phyloP scores from a whole-genome alignment of 2,888 invertebrate species.

The Drosophila buzzatii region DNA sequence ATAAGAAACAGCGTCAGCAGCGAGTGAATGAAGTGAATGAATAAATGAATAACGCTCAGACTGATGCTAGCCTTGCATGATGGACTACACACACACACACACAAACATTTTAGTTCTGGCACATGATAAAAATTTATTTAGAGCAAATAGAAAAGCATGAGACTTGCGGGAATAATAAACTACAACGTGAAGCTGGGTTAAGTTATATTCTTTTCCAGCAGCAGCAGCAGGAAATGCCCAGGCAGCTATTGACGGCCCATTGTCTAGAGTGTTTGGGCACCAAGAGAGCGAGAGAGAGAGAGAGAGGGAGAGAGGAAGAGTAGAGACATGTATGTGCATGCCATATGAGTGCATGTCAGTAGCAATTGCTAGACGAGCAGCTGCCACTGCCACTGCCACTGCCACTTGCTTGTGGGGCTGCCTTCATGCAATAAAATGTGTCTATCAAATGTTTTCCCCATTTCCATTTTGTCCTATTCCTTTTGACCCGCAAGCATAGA shows the following conservation, averaged over 20 bases:
- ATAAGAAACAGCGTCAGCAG: slow-evolving; percentile 70
- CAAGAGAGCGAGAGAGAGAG: neutral
- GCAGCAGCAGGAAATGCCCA: slow-evolving; percentile 59
- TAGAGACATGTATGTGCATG: slow-evolving; percentile 17
- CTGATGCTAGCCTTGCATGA: slow-evolving; percentile 60
- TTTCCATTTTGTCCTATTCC: slow-evolving; percentile 45
- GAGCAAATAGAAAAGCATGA: slow-evolving; percentile 80
- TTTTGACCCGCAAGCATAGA: slow-evolving; percentile 16
- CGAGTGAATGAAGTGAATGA: slow-evolving; percentile 45
- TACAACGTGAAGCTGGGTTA: slow-evolving; percentile 55
- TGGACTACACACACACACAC: slow-evolving; percentile 42
- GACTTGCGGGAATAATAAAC: slow-evolving; percentile 82
- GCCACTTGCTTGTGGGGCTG: slow-evolving; percentile 46
- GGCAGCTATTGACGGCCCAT: slow-evolving; percentile 75
- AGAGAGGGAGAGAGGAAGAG: neutral
- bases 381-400: slow-evolving; percentile 32
- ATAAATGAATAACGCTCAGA: slow-evolving; percentile 68
- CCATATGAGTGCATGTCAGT: slow-evolving; percentile 55
- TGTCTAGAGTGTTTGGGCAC: slow-evolving; percentile 60
- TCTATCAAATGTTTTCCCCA: slow-evolving; percentile 69
- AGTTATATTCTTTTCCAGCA: slow-evolving; percentile 14
- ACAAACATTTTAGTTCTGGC: slow-evolving; percentile 50
- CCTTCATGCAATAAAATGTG: slow-evolving; percentile 73
- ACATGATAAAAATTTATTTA: slow-evolving; percentile 81
- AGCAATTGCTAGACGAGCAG: slow-evolving; percentile 31